Conservation (phyloP, 2,888 invertebrate species). For the Steinernema hermaphroditum region DNA sequence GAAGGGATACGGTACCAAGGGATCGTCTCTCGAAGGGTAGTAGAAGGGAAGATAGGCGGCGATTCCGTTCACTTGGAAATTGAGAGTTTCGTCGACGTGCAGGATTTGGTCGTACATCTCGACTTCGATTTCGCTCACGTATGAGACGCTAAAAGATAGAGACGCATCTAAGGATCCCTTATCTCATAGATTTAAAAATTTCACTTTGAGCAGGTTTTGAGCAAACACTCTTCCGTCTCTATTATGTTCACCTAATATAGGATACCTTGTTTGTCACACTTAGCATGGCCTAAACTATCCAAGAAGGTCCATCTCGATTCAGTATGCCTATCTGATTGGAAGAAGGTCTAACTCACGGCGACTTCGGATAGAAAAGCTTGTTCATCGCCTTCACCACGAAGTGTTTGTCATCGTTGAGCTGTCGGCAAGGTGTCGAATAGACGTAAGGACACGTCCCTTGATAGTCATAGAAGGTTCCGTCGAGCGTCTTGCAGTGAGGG, state of each 20-base stretch:
- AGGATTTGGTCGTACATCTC: not conserved
- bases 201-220: not conserved
- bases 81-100: not conserved
- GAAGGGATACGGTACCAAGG: not conserved
- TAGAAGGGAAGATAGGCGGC: not conserved
- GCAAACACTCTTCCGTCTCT: too few relatives aligned
- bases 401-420: not conserved
- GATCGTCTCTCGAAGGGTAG: not conserved
- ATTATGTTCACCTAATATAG: too few relatives aligned
- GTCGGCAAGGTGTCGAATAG: not conserved
- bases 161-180: not conserved
- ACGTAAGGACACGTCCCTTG: slow-evolving; percentile 15
- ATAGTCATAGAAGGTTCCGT: slow-evolving; percentile 16
- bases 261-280: too few relatives aligned
- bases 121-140: slow-evolving; percentile 24
- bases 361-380: slow-evolving; percentile 18
- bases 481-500: slow-evolving; percentile 14
- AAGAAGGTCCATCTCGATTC: too few relatives aligned
- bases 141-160: not conserved
- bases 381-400: slow-evolving; percentile 20
- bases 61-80: not conserved
- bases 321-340: too few relatives aligned
- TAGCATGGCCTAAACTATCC: too few relatives aligned
- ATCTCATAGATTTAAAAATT: not conserved
- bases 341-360: slow-evolving; percentile 8